Percentiles rank a stretch among this genome's conserved stretches.
These are phyloP conservation scores for Villa cingulata DNA, from an alignment of 2,888 invertebrate species.

Conservation along the genomic window DNA sequence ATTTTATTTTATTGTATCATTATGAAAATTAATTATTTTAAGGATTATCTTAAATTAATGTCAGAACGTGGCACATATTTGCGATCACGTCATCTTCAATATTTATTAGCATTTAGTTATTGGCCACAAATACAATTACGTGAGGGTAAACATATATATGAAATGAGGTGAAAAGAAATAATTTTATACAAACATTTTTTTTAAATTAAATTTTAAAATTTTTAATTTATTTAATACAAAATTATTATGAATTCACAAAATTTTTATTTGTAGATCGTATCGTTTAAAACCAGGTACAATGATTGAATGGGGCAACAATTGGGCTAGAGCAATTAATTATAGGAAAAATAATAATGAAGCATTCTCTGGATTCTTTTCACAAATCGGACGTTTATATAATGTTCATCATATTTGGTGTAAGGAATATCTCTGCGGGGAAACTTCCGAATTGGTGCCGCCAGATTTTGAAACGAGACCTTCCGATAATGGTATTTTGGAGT, in stretches of 20 bases:
- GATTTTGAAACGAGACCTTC: too few relatives aligned
- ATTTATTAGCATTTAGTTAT: slow-evolving; percentile 90
- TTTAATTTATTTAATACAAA: neutral
- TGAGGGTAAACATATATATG: slow-evolving; percentile 71
- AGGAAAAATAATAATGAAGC: slow-evolving; percentile 86
- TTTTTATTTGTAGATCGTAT: slow-evolving; percentile 49
- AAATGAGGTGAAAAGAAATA: slow-evolving; percentile 49
- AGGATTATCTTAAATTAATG: slow-evolving; percentile 60
- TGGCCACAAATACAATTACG: slow-evolving; percentile 79
- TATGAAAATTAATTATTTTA: slow-evolving; percentile 13
- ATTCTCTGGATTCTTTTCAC: slow-evolving; percentile 95
- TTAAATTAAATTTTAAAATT: neutral
- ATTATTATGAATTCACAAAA: too few relatives aligned
- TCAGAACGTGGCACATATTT: slow-evolving; percentile 66
- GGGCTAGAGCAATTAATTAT: slow-evolving; percentile 89
- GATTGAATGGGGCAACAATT: slow-evolving; percentile 99
- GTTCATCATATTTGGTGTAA: slow-evolving; percentile 99
- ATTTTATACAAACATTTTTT: slow-evolving; percentile 18
- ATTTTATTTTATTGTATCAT: neutral
- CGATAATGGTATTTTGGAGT: too few relatives aligned
- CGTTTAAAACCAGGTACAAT: slow-evolving; percentile 95
- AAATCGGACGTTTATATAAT: slow-evolving; percentile 89
- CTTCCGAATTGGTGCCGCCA: too few relatives aligned
- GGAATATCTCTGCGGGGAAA: too few relatives aligned
- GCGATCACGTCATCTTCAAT: slow-evolving; percentile 80